Evolutionary conservation across 2,888 invertebrate species (phyloP).

Genomic region (Lasioglossum marginatum): DNA sequence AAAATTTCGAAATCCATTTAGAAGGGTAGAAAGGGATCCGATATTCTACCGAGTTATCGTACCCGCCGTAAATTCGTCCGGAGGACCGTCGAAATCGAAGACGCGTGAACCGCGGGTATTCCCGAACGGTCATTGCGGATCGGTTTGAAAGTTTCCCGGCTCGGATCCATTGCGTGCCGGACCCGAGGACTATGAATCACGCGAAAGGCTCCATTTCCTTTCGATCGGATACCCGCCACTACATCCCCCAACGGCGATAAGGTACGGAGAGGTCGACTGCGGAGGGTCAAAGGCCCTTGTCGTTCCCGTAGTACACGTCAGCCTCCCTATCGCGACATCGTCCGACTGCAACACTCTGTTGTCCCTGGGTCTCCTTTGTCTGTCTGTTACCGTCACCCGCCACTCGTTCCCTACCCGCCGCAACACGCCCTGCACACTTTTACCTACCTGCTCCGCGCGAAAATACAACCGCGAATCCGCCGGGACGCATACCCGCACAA

Average conservation of each 20-base stretch:
- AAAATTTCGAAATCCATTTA: neutral
- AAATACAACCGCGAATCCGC: constrained; percentile 32
- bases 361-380: constrained; percentile 25
- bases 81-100: constrained; percentile 32
- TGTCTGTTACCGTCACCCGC: constrained; percentile 32
- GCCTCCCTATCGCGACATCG: constrained; percentile 60
- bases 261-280: constrained; percentile 49
- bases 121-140: constrained; percentile 40
- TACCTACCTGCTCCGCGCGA: constrained; percentile 27
- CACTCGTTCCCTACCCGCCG: constrained; percentile 17
- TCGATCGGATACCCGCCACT: constrained; percentile 49
- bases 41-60: neutral
- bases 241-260: constrained; percentile 56
- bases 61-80: neutral
- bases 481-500: constrained; percentile 5
- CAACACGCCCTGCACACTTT: neutral
- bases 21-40: neutral
- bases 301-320: constrained; percentile 44
- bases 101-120: constrained; percentile 9
- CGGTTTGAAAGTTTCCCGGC: constrained; percentile 46
- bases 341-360: constrained; percentile 25
- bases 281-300: constrained; percentile 58
- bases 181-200: constrained; percentile 47
- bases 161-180: constrained; percentile 46
- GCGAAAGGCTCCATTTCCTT: constrained; percentile 58